Conservation (phyloP, 2,113 vertebrate genomes). For the Xiphophorus couchianus region DNA sequence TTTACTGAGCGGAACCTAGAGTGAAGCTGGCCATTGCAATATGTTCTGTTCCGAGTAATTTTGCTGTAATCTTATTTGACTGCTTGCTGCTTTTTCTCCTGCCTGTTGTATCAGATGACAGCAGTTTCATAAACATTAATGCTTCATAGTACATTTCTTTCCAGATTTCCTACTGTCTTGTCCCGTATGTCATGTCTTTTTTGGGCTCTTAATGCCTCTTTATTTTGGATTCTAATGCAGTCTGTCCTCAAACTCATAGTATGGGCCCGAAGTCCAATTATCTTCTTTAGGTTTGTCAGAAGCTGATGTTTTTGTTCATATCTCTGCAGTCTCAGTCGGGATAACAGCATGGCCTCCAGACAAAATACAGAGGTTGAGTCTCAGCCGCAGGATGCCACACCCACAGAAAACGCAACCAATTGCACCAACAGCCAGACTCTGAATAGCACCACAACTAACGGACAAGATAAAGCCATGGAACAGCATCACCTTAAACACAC, state of each 20-base stretch:
- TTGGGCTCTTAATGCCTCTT: constrained; percentile 7
- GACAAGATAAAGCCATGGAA: constrained; percentile 79
- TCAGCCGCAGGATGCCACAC: constrained; percentile 84
- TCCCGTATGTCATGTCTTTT: neutral
- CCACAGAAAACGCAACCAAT: constrained; percentile 85
- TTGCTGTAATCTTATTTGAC: constrained; percentile 55
- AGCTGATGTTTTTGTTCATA: constrained; percentile 46
- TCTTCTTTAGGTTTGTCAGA: constrained; percentile 32
- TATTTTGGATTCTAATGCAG: constrained; percentile 3
- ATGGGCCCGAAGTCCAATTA: constrained; percentile 6
- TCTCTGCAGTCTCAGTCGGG: constrained; percentile 88
- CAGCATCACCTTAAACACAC: constrained; percentile 85
- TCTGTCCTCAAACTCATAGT: constrained; percentile 22
- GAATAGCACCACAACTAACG: constrained; percentile 82
- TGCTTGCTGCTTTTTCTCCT: constrained; percentile 29
- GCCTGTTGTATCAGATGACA: constrained; percentile 41
- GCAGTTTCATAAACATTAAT: constrained; percentile 28
- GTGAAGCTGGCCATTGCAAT: constrained; percentile 39
- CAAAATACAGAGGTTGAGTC: constrained; percentile 93
- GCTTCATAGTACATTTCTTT: constrained; percentile 33
- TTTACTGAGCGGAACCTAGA: constrained; percentile 26
- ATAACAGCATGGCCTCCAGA: constrained; percentile 97
- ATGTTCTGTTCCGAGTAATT: constrained; percentile 36
- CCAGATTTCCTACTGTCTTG: constrained; percentile 13
- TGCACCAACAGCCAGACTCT: constrained; percentile 82